These are phyloP conservation scores for Andrena bicolor DNA, from an alignment of 2,888 invertebrate genomes.

Conservation along the genomic window DNA sequence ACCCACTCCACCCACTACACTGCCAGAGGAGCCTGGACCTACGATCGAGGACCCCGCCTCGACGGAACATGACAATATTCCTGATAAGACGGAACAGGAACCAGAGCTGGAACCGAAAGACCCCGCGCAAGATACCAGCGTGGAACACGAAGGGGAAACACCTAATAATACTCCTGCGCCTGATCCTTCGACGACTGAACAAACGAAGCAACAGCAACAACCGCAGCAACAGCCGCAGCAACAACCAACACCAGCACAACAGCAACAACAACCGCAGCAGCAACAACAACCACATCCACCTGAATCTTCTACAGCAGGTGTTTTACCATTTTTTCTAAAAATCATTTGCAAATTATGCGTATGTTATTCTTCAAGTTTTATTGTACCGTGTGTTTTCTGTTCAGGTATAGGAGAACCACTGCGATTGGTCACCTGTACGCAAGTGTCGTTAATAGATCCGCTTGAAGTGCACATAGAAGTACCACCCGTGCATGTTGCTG, in stretches of 20 bases:
- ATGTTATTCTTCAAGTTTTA: slow-evolving; percentile 2
- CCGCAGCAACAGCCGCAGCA: slow-evolving; percentile 53
- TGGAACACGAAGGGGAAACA: slow-evolving; percentile 66
- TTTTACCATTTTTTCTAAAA: background rate
- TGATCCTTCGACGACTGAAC: slow-evolving; percentile 50
- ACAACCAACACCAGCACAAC: slow-evolving; percentile 49
- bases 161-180: slow-evolving; percentile 42
- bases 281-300: slow-evolving; percentile 65
- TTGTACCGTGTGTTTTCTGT: background rate
- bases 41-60: slow-evolving; percentile 81
- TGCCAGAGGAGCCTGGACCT: slow-evolving; percentile 76
- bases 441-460: slow-evolving; percentile 89
- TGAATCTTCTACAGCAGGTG: slow-evolving; percentile 60
- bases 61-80: slow-evolving; percentile 66
- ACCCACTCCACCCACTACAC: slow-evolving; percentile 82
- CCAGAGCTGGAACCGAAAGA: slow-evolving; percentile 56
- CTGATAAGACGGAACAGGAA: slow-evolving; percentile 56
- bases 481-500: slow-evolving; percentile 91
- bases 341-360: background rate
- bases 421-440: slow-evolving; percentile 87
- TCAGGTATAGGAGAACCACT: slow-evolving; percentile 84
- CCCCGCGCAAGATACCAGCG: slow-evolving; percentile 45
- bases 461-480: slow-evolving; percentile 91
- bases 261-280: slow-evolving; percentile 58
- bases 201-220: slow-evolving; percentile 58